Evolutionary conservation across 1,140 invertebrate genomes (phyloP), one percentile per base, ranked within the genome.

Genomic region (Drosophila serrata): DNA sequence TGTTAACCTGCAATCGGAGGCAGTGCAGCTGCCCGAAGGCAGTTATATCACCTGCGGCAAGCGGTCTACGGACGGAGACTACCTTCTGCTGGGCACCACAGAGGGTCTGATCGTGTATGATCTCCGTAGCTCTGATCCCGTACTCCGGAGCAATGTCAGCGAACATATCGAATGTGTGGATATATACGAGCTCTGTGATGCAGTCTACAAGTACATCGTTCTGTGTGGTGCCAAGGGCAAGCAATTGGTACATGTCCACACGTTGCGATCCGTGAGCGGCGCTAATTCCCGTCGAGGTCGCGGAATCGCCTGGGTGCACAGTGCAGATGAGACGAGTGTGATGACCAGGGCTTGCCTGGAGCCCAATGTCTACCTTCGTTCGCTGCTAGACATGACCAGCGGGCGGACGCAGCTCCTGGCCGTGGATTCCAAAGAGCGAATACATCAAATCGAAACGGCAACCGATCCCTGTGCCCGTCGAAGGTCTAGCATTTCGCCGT

Each of bases 161-260:
- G 92, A 93, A 22, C 60, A 75, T 4, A 91, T 93, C 35, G 62
- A 68, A 6, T 91, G 91, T 35, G 62, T 93, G 39, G 92, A 93
- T 62, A 63, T 92, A 8, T 91, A 82, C 40, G 49, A 77, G 45
- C 22, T 92, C 4, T 61, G 35, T 13, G 61, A 77, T 46, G 48
- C 76, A 3, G 57, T 62, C 5, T 79, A 68, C 31, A 91, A 92
- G 60, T 92, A 92, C 29, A 79, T 93, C 19, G 70, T 93, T 6
- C 45, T 91, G 0, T 92, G 91, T 19, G 91, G 90, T 3, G 74
- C 74, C 13, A 57, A 69, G 17, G 65, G 79, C 1, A 84, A 74
- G 39, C 57, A 76, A 35, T 37, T 91, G 6, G 37, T 92, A 1
- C 72, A 92, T 56, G 57, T 92, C 13, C 75, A 90, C 35, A 82